A percentile compares a stretch with the other conserved stretches of the same genome.
These are phyloP conservation scores for Scaptomyza tumidula DNA, from an alignment of 2,888 invertebrate species.

Conservation along the genomic window DNA sequence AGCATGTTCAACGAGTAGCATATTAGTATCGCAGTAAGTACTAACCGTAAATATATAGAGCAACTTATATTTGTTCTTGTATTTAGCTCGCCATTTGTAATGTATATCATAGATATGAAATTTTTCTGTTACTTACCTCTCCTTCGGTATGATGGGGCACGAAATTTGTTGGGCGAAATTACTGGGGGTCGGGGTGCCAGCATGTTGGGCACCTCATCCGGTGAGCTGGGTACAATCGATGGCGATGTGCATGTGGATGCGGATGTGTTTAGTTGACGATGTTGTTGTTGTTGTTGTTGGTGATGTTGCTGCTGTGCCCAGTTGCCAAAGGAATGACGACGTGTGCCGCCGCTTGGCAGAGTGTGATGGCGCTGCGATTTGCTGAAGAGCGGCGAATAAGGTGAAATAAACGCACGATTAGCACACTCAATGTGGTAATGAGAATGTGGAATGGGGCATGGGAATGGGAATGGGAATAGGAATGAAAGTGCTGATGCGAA, in stretches of 20 bases:
- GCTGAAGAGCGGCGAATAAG: conserved; percentile 43
- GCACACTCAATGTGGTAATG: conserved; percentile 63
- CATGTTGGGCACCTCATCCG: conserved; percentile 84
- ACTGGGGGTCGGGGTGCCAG: conserved; percentile 83
- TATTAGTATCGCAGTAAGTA: neutral
- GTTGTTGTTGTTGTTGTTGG: conserved; percentile 46
- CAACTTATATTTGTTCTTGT: too few species aligned
- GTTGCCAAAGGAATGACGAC: conserved; percentile 84
- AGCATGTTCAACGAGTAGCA: neutral
- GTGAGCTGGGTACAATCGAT: conserved; percentile 76
- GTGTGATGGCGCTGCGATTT: conserved; percentile 82
- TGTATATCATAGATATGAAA: too few species aligned
- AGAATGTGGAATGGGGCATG: conserved; percentile 2
- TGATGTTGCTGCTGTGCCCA: conserved; percentile 79
- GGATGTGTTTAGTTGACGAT: conserved; percentile 59
- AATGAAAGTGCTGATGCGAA: conserved; percentile 12
- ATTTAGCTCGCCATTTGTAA: too few species aligned
- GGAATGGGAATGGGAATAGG: conserved; percentile 4
- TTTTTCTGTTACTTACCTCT: conserved; percentile 78
- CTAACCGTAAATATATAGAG: neutral
- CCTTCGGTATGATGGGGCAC: conserved; percentile 73
- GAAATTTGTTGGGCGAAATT: conserved; percentile 82
- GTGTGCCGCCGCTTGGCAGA: conserved; percentile 78
- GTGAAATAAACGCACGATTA: conserved; percentile 70
- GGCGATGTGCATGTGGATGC: conserved; percentile 62